These are phyloP conservation scores for Tachysurus vachellii DNA, from an alignment of 2,113 vertebrate species.

Conservation along the genomic window DNA sequence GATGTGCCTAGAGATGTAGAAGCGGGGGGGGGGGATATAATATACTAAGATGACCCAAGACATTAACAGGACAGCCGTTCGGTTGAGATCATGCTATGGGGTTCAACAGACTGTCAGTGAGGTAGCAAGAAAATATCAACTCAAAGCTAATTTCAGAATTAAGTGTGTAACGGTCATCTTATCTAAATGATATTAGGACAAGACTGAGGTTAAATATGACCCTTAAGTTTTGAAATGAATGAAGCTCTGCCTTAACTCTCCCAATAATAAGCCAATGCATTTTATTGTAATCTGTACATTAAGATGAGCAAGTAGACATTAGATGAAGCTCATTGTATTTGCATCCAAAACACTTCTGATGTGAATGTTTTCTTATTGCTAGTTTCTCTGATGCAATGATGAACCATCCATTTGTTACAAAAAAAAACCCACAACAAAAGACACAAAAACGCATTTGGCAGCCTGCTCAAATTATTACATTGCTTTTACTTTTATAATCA, in stretches of 20 bases:
- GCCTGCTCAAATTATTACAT: neutral
- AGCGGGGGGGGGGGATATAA: neutral
- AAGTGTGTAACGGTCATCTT: neutral
- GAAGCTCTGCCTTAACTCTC: neutral
- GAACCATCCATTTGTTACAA: neutral
- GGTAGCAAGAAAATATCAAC: neutral
- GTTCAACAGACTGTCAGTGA: neutral
- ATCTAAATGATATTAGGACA: neutral
- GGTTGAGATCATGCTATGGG: neutral
- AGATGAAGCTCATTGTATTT: neutral
- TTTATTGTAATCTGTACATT: neutral
- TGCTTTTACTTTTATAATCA: neutral
- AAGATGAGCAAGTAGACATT: neutral
- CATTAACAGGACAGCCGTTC: constrained; percentile 28
- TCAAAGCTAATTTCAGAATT: neutral
- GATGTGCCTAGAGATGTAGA: too few species aligned
- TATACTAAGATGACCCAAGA: constrained; percentile 7
- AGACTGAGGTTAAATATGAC: neutral
- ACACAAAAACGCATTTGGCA: neutral
- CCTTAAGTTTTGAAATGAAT: neutral
- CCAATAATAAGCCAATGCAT: neutral
- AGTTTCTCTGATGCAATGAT: neutral
- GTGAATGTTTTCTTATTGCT: neutral
- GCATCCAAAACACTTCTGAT: neutral
- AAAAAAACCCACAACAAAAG: neutral